phyloP scores from a whole-genome alignment of 2,113 vertebrate species.

The Phalacrocorax aristotelis region DNA sequence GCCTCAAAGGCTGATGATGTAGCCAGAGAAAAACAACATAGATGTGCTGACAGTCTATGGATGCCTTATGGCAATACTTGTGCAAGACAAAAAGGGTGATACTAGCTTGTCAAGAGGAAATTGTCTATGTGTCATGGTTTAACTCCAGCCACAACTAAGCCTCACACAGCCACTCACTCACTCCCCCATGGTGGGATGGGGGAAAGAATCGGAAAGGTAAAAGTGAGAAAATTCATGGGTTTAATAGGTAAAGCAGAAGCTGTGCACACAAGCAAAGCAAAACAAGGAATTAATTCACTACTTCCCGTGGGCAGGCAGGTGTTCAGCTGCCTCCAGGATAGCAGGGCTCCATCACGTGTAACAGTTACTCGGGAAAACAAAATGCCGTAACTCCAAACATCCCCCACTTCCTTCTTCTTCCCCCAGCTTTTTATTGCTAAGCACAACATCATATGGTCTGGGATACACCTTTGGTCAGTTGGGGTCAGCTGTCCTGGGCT shows the following conservation, averaged over 20 bases:
- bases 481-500: background rate
- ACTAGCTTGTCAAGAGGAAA: background rate
- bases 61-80: background rate
- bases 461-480: background rate
- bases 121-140: background rate
- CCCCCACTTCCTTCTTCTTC: background rate
- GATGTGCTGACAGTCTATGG: background rate
- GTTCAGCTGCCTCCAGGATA: background rate
- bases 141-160: background rate
- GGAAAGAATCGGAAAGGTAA: background rate
- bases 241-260: background rate
- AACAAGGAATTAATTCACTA: background rate
- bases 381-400: fast-evolving
- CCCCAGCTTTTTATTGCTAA: background rate
- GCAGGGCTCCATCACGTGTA: background rate
- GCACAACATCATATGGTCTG: background rate
- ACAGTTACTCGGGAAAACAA: background rate
- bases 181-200: background rate
- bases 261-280: background rate
- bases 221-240: background rate
- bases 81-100: background rate
- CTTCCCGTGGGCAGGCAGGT: background rate
- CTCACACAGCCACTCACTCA: fast-evolving
- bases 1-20: background rate
- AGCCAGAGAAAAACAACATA: background rate